These are phyloP conservation scores for Cryptotis parvus DNA, from an alignment of 2,113 vertebrate genomes.

Conservation along the genomic window DNA sequence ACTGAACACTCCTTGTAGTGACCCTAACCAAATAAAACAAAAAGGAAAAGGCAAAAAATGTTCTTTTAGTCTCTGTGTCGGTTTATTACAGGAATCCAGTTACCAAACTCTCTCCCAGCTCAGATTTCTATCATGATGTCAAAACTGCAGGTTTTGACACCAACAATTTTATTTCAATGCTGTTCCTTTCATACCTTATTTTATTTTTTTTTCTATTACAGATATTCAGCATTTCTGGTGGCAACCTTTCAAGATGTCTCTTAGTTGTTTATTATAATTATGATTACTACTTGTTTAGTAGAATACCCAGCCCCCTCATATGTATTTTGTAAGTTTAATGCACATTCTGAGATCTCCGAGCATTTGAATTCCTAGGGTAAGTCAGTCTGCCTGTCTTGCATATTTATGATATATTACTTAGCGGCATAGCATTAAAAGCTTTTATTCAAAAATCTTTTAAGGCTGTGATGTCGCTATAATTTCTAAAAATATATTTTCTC, in stretches of 20 bases:
- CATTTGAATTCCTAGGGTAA: conserved; percentile 14
- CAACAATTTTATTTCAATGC: too few relatives aligned
- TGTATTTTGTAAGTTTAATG: not conserved
- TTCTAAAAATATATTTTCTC: not conserved
- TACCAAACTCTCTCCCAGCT: too few relatives aligned
- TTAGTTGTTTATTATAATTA: too few relatives aligned
- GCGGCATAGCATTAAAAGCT: not conserved
- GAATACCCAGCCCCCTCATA: not conserved
- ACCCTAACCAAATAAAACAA: not conserved
- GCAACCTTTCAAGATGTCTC: not conserved
- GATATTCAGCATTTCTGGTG: not conserved
- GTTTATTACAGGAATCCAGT: not conserved
- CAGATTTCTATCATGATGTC: not conserved
- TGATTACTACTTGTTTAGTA: not conserved
- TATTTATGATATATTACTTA: conserved; percentile 20
- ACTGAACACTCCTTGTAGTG: too few relatives aligned
- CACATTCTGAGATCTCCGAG: not conserved
- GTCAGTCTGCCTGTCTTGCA: not conserved
- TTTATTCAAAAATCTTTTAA: conserved; percentile 47
- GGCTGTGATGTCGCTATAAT: not conserved
- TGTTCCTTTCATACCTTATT: not conserved
- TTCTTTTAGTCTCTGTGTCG: not conserved
- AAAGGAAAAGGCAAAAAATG: not conserved
- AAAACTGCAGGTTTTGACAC: not conserved
- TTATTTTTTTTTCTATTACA: not conserved